phyloP scores from a whole-genome alignment of 1,140 invertebrate species.

The Platyscapa corneri region DNA sequence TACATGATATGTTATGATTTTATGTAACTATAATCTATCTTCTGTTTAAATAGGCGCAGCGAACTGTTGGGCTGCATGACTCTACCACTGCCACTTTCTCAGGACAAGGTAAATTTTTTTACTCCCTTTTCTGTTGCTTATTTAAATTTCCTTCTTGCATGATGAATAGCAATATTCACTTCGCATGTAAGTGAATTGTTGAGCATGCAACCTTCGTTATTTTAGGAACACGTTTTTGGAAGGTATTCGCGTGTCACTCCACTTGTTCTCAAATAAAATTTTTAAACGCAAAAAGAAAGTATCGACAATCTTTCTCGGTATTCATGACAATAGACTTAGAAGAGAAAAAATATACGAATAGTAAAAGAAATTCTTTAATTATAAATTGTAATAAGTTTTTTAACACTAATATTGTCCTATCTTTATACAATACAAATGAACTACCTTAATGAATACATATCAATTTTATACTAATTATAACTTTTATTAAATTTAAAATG shows the following conservation, averaged over 20 bases:
- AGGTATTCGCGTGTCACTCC: neutral
- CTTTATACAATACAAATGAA: too few relatives aligned
- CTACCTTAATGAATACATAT: too few relatives aligned
- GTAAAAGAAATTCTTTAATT: too few relatives aligned
- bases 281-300: neutral
- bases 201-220: neutral
- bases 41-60: conserved; percentile 76
- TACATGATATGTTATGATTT: too few relatives aligned
- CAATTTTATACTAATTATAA: too few relatives aligned
- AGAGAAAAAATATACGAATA: too few relatives aligned
- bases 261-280: neutral
- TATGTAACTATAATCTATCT: neutral
- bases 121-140: neutral
- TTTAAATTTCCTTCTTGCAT: neutral
- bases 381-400: too few relatives aligned
- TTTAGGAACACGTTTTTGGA: neutral
- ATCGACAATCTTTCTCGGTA: neutral
- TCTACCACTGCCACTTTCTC: conserved; percentile 78
- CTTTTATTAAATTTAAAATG: too few relatives aligned
- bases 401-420: too few relatives aligned
- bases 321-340: too few relatives aligned
- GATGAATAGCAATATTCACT: too few relatives aligned
- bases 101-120: conserved; percentile 76
- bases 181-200: neutral
- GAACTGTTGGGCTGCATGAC: conserved; percentile 82